Conservation (phyloP, 2,888 invertebrate species). For the Metacarcinus magister region DNA sequence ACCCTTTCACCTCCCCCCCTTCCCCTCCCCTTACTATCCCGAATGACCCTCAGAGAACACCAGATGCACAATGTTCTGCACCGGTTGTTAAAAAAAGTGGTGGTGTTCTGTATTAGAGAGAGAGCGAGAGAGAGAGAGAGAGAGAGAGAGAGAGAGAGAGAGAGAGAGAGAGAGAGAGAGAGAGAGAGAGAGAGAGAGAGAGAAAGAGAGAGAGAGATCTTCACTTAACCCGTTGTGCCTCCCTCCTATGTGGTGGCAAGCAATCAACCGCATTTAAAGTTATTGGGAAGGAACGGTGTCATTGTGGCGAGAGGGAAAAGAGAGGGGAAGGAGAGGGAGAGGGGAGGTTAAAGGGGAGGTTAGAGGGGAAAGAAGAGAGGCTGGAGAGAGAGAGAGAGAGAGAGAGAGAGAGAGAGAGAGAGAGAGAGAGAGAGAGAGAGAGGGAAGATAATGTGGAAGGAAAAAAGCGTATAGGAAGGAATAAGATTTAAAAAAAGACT, state of each 20-base stretch:
- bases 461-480: not conserved
- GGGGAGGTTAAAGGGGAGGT: not conserved
- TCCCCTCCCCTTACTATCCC: not conserved
- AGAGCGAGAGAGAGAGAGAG: slow-evolving; percentile 28
- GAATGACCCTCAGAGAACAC: no score
- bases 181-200: not conserved
- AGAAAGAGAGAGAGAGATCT: not conserved
- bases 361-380: not conserved
- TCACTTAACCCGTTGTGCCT: not conserved
- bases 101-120: not conserved
- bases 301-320: not conserved
- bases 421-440: not conserved
- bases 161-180: slow-evolving; percentile 20
- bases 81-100: not conserved
- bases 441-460: not conserved
- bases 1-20: not conserved
- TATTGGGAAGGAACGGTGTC: not conserved
- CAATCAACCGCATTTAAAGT: not conserved
- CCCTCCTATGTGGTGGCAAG: not conserved
- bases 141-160: slow-evolving; percentile 28
- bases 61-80: not conserved
- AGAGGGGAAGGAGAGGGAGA: not conserved
- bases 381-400: not conserved
- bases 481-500: not conserved
- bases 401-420: not conserved